A percentile compares a stretch with the other conserved stretches of the same genome.
Conservation (phyloP, 2,888 invertebrate species). For the Drosophila antonietae region DNA sequence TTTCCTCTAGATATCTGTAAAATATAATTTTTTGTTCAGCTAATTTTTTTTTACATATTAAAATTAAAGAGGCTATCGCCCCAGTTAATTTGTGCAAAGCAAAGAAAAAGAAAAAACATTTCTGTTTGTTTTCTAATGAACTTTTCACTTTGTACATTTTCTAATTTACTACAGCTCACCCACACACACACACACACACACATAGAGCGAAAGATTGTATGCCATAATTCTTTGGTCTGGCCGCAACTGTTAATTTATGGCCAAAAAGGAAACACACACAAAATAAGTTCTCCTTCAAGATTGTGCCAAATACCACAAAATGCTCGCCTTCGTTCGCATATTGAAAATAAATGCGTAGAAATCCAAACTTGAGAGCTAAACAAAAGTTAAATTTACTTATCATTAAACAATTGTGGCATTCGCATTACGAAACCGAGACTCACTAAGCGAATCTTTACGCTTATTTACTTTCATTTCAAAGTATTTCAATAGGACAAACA, state of each 20-base stretch:
- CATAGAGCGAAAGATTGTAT: not conserved
- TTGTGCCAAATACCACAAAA: conserved; percentile 26
- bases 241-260: conserved; percentile 36
- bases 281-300: conserved; percentile 35
- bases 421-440: conserved; percentile 41
- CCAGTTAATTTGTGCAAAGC: not conserved
- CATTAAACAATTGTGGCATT: conserved; percentile 65
- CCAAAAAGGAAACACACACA: not conserved
- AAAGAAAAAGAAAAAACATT: not conserved
- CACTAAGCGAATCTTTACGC: conserved; percentile 77
- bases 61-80: conserved; percentile 1
- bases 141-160: conserved; percentile 11
- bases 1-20: no score
- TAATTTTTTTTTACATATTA: not conserved
- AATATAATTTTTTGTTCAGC: no score
- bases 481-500: conserved; percentile 59
- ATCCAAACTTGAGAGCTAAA: conserved; percentile 29
- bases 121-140: not conserved
- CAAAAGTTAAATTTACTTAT: conserved; percentile 74
- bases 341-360: conserved; percentile 22
- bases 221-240: conserved; percentile 18
- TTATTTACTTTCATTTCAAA: conserved; percentile 72
- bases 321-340: conserved; percentile 19
- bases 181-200: not conserved
- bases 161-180: conserved; percentile 11